Evolutionary conservation across 2,888 invertebrate genomes (phyloP).

Genomic region (Caenorhabditis virilis): DNA sequence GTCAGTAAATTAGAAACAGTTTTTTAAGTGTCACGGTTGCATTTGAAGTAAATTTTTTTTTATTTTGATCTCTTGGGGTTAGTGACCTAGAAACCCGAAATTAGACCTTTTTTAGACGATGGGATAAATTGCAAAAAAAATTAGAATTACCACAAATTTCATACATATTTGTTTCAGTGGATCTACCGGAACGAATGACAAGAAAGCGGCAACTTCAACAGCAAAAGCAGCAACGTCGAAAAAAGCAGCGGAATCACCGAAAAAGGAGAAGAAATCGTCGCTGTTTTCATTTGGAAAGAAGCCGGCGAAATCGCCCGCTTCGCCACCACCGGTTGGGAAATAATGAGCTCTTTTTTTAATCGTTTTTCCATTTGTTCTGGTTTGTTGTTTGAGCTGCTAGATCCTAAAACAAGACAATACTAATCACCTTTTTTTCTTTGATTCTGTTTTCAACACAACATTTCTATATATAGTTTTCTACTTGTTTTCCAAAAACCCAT

Average conservation of each 20-base stretch:
- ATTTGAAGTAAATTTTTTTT: not conserved
- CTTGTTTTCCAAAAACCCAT: not conserved
- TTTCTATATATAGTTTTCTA: not conserved
- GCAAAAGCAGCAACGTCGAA: slow-evolving; percentile 24
- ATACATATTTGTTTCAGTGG: slow-evolving; percentile 12
- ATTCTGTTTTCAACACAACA: not conserved
- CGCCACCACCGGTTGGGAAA: slow-evolving; percentile 50
- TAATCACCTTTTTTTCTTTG: not conserved
- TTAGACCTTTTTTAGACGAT: no score
- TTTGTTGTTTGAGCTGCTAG: no score
- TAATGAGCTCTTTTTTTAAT: slow-evolving; percentile 23
- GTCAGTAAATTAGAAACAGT: no score
- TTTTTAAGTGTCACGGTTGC: no score
- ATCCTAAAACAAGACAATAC: slow-evolving; percentile 3
- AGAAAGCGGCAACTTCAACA: slow-evolving; percentile 29
- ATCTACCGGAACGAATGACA: slow-evolving; percentile 13
- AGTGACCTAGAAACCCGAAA: no score
- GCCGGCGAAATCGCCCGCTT: slow-evolving; percentile 46
- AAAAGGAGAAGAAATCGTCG: slow-evolving; percentile 45
- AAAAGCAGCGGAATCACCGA: slow-evolving; percentile 42
- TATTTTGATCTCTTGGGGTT: no score
- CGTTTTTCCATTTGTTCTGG: no score
- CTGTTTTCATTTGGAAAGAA: slow-evolving; percentile 63
- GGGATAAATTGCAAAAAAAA: not conserved
- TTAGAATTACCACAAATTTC: not conserved